Evolutionary conservation across 1,140 invertebrate genomes (phyloP).

Genomic region (Neodiprion lecontei): DNA sequence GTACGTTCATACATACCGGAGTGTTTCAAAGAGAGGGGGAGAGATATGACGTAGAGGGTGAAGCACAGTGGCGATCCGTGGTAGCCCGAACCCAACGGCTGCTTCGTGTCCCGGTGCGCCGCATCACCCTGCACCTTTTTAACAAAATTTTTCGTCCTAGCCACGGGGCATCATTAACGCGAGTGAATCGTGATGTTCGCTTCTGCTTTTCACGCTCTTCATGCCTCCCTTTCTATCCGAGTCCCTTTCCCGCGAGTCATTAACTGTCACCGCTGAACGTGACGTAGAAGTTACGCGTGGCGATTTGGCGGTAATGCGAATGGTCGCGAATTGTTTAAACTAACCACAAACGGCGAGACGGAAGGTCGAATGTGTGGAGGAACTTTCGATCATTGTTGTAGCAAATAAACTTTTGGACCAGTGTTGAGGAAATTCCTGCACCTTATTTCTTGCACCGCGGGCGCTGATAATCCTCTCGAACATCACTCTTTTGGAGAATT

Average conservation of each 20-base stretch:
- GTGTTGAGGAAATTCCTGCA: too few relatives aligned
- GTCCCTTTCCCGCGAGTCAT: neutral
- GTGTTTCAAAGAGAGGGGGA: neutral
- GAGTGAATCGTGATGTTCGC: constrained; percentile 1
- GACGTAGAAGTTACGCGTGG: too few relatives aligned
- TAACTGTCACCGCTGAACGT: too few relatives aligned
- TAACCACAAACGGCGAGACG: too few relatives aligned
- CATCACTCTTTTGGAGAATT: too few relatives aligned
- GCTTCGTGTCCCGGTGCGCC: neutral
- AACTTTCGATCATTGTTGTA: too few relatives aligned
- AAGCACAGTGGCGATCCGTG: neutral
- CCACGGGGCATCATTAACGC: neutral
- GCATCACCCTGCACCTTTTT: neutral
- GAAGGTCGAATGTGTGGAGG: too few relatives aligned
- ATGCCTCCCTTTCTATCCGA: neutral
- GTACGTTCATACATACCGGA: neutral
- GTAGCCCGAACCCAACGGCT: neutral
- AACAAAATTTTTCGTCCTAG: neutral
- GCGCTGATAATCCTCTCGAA: too few relatives aligned
- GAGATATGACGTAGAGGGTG: neutral
- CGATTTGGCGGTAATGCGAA: too few relatives aligned
- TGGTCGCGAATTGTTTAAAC: too few relatives aligned
- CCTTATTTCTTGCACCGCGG: too few relatives aligned
- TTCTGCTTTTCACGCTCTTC: neutral
- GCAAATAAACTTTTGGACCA: too few relatives aligned